Conservation (phyloP, 2,797 vertebrate species). For the Fringilla coelebs region DNA sequence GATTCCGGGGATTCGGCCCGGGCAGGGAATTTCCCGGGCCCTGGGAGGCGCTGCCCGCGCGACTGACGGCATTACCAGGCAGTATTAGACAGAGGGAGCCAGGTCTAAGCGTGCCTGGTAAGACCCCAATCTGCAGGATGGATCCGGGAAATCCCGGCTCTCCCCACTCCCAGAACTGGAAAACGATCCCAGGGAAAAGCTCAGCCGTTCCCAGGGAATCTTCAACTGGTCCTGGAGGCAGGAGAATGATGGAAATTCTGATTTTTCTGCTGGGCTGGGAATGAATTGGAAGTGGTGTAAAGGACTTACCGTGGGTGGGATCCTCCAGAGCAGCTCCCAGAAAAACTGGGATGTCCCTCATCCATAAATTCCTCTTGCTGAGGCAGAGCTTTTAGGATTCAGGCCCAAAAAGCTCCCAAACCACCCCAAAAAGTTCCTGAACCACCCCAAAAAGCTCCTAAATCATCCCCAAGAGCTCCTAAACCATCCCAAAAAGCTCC, state of each 20-base stretch:
- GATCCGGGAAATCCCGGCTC: not conserved
- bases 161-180: not conserved
- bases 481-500: too few relatives aligned
- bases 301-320: not conserved
- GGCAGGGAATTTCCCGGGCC: too few relatives aligned
- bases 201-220: not conserved
- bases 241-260: not conserved
- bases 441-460: too few relatives aligned
- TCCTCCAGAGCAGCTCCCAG: not conserved
- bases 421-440: too few relatives aligned
- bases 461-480: too few relatives aligned
- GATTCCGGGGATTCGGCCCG: too few relatives aligned
- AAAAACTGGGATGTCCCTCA: accelerated
- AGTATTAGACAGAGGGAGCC: not conserved
- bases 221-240: accelerated
- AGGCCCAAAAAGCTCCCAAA: not conserved
- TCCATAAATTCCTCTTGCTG: accelerated
- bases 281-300: accelerated
- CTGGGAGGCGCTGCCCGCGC: slow-evolving; percentile 36
- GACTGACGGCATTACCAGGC: slow-evolving; percentile 97
- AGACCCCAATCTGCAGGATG: slow-evolving; percentile 86
- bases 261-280: not conserved
- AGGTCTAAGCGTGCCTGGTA: slow-evolving; percentile 99
- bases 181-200: not conserved
- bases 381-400: not conserved